Percentiles rank a stretch among this genome's conserved stretches.
These are phyloP conservation scores for Catharus bicknelli DNA, from an alignment of 2,113 vertebrate species.

Conservation along the genomic window DNA sequence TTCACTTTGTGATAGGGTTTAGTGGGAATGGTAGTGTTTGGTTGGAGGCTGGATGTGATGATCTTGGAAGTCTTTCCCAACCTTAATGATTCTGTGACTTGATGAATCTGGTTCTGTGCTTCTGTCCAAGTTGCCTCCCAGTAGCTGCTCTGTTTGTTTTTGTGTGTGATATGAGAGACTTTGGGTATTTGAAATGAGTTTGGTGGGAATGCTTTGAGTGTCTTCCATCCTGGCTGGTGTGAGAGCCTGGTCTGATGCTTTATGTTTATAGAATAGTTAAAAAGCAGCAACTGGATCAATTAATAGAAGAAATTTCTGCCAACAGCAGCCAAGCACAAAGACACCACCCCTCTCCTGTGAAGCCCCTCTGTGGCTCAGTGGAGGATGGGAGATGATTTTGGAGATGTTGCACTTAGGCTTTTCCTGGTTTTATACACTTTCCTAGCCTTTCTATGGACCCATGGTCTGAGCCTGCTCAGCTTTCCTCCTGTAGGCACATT, in stretches of 20 bases:
- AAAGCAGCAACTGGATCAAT: not conserved
- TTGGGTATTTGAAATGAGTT: not conserved
- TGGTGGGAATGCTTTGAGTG: not conserved
- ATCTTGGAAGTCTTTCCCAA: not conserved
- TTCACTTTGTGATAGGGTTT: not conserved
- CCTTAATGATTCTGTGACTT: not conserved
- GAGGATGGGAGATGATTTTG: not conserved
- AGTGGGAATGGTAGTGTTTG: not conserved
- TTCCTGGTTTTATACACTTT: not conserved
- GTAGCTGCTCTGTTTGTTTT: not conserved
- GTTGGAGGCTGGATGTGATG: not conserved
- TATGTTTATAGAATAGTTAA: not conserved
- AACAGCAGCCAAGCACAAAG: not conserved
- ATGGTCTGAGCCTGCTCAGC: not conserved
- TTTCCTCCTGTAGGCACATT: not conserved
- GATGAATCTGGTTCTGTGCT: not conserved
- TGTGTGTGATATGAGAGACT: not conserved
- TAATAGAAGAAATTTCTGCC: not conserved
- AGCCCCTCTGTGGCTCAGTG: not conserved
- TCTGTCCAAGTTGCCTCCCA: not conserved
- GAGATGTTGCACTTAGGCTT: not conserved
- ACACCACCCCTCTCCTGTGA: not conserved
- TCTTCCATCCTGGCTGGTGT: not conserved
- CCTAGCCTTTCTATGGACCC: not conserved
- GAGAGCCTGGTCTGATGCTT: not conserved